Percentiles rank a stretch among this genome's conserved stretches.
Evolutionary conservation across 53 echinoderm and acorn worm genomes (phyloP).

Genomic region (Antedon mediterranea): DNA sequence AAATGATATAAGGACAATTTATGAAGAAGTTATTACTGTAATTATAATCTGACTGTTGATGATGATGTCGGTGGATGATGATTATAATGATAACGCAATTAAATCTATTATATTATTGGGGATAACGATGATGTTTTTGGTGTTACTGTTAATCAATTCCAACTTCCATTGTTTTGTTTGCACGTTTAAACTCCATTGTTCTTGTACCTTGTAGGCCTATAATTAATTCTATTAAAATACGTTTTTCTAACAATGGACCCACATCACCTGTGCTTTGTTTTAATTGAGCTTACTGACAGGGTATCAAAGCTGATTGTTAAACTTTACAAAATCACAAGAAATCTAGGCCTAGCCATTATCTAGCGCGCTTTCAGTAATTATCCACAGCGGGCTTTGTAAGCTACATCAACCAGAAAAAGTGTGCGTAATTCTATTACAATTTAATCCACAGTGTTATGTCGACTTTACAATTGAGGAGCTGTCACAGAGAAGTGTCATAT

Average conservation of each 20-base stretch:
- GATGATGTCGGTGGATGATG: no score
- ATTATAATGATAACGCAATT: no score
- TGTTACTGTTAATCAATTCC: no score
- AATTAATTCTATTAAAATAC: not conserved
- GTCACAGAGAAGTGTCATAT: not conserved
- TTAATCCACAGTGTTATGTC: not conserved
- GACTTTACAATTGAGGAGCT: not conserved
- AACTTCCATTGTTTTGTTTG: no score
- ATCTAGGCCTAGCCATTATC: not conserved
- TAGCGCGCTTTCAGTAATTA: not conserved
- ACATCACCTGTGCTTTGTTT: not conserved
- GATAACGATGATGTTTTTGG: no score
- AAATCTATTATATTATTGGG: no score
- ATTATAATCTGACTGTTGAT: no score
- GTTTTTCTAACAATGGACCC: not conserved
- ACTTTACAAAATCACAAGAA: not conserved
- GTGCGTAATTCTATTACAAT: not conserved
- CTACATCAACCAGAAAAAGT: not conserved
- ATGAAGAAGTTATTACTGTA: no score
- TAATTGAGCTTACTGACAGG: not conserved
- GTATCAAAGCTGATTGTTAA: not conserved
- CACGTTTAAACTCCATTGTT: not conserved
- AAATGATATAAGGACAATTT: no score
- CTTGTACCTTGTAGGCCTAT: not conserved
- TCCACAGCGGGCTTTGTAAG: not conserved